Evolutionary conservation across 2,113 vertebrate species (phyloP).

Genomic region (Aptenodytes forsteri): DNA sequence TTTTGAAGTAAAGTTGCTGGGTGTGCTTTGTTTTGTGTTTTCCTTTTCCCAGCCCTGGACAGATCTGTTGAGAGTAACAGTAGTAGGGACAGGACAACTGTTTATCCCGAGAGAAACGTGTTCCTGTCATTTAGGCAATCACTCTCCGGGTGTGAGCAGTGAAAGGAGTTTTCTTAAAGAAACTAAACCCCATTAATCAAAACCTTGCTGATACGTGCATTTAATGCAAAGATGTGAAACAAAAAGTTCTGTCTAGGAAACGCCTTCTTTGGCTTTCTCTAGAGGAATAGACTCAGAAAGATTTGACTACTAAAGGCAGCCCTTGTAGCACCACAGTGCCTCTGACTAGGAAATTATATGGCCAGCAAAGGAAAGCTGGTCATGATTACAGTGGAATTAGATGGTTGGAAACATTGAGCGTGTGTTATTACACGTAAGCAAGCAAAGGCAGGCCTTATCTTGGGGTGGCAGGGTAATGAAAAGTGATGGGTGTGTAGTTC

Average conservation of each 20-base stretch:
- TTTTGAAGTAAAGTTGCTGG: background rate
- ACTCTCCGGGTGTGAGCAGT: background rate
- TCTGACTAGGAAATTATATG: background rate
- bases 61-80: background rate
- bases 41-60: background rate
- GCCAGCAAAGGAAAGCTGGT: background rate
- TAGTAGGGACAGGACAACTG: background rate
- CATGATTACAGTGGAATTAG: background rate
- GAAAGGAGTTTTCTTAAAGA: background rate
- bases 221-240: background rate
- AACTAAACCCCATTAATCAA: background rate
- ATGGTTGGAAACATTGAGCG: background rate
- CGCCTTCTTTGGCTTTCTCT: background rate
- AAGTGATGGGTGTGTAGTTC: background rate
- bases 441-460: background rate
- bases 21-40: background rate
- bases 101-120: background rate
- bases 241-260: background rate
- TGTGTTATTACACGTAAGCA: background rate
- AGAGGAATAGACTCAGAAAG: background rate
- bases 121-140: background rate
- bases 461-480: background rate
- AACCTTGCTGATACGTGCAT: background rate
- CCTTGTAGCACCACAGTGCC: background rate
- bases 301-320: background rate